Percentiles rank a stretch among this genome's conserved stretches.
These are phyloP conservation scores for Potamarius usumacintae DNA, from an alignment of 2,113 vertebrate species.

Conservation along the genomic window DNA sequence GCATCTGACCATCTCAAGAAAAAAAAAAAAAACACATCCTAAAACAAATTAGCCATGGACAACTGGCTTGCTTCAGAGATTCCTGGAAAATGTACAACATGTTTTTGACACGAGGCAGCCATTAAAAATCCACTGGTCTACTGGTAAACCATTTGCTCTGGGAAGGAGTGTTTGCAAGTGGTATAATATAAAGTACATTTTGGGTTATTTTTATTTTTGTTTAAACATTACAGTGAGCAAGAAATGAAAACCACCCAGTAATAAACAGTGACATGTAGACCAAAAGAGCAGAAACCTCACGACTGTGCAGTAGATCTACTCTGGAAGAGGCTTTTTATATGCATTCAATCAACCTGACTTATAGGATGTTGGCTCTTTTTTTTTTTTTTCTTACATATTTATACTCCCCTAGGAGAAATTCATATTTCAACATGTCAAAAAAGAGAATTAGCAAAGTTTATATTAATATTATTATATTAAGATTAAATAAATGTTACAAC, in stretches of 20 bases:
- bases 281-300: constrained; percentile 40
- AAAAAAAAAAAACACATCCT: background rate
- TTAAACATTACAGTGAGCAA: constrained; percentile 19
- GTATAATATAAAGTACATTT: background rate
- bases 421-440: constrained; percentile 2
- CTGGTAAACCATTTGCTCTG: constrained; percentile 14
- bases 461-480: constrained; percentile 36
- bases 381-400: constrained; percentile 40
- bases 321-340: background rate
- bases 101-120: background rate
- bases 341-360: constrained; percentile 45
- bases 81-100: background rate
- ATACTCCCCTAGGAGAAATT: constrained; percentile 36
- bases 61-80: constrained; percentile 1
- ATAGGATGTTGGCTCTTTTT: constrained; percentile 41
- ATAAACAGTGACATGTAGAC: constrained; percentile 9
- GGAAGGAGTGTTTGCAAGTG: background rate
- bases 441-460: constrained; percentile 7
- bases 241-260: background rate
- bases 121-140: constrained; percentile 1
- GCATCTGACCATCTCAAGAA: constrained; percentile 77
- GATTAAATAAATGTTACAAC: constrained; percentile 55
- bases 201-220: background rate
- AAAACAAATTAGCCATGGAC: constrained; percentile 7
- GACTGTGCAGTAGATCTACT: constrained; percentile 25